Conservation (phyloP, 2,888 invertebrate genomes). For the Trichogramma dendrolimi region DNA sequence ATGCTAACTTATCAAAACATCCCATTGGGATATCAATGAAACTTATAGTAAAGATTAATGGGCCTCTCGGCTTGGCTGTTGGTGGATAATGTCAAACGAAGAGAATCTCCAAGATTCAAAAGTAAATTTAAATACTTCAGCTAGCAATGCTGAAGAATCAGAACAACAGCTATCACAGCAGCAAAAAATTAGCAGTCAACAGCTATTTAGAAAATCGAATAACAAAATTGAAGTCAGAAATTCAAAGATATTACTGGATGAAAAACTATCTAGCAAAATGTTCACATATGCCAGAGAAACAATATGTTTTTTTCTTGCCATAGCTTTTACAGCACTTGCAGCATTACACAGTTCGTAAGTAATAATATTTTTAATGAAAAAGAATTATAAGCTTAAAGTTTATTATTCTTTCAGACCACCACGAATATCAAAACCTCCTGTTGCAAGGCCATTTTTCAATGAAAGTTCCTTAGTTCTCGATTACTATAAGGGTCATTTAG, state of each 20-base stretch:
- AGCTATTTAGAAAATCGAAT: conserved; percentile 1
- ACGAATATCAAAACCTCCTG: conserved; percentile 58
- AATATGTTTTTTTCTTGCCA: conserved; percentile 61
- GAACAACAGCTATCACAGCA: conserved; percentile 25
- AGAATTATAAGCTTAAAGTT: background rate
- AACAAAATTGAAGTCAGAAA: conserved; percentile 6
- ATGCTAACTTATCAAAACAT: too few species aligned
- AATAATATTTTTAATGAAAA: conserved; percentile 14
- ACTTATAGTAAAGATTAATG: background rate
- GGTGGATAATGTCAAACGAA: conserved; percentile 46
- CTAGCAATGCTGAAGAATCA: conserved; percentile 46
- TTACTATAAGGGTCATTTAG: conserved; percentile 73
- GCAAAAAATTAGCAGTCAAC: background rate
- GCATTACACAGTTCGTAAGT: conserved; percentile 70
- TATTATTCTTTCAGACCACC: conserved; percentile 53
- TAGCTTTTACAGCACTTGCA: conserved; percentile 66
- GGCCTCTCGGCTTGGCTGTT: conserved; percentile 17
- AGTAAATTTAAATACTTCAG: conserved; percentile 30
- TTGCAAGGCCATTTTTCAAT: conserved; percentile 70
- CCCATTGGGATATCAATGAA: too few species aligned
- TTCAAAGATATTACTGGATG: conserved; percentile 34
- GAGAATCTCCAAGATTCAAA: conserved; percentile 37
- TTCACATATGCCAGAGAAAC: conserved; percentile 64
- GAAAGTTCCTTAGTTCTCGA: conserved; percentile 67
- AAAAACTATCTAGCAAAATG: conserved; percentile 52